These are phyloP conservation scores for Pteruthius melanotis DNA, from an alignment of 2,113 vertebrate genomes.

Conservation along the genomic window DNA sequence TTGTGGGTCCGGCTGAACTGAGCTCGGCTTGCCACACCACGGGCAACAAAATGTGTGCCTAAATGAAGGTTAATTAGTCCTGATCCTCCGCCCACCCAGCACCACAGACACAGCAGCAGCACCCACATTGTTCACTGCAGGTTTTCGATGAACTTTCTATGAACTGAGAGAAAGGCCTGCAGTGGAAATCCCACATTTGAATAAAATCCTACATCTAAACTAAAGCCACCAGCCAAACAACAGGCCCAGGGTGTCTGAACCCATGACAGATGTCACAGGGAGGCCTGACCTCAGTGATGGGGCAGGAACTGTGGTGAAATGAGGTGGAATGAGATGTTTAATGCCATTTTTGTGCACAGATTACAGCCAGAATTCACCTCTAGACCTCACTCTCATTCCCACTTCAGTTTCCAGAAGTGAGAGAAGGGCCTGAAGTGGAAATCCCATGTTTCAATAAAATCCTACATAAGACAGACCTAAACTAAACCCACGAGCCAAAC, in stretches of 20 bases:
- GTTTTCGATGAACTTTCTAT: not conserved
- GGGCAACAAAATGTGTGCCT: not conserved
- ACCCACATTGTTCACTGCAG: fast-evolving
- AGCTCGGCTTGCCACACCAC: not conserved
- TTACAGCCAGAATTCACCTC: not conserved
- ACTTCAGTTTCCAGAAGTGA: not conserved
- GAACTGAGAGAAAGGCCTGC: not conserved
- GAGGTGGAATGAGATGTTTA: not conserved
- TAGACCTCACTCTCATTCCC: not conserved
- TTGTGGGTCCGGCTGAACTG: not conserved
- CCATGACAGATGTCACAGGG: fast-evolving
- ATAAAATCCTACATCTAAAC: not conserved
- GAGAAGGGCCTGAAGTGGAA: not conserved
- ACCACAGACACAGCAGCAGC: not conserved
- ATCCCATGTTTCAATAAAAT: not conserved
- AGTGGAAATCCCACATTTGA: not conserved
- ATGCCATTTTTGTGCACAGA: not conserved
- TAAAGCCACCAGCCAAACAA: not conserved
- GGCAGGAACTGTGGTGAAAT: not conserved
- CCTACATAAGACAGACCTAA: not conserved
- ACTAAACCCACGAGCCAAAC: not conserved
- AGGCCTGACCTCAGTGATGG: not conserved
- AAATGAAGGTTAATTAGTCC: not conserved
- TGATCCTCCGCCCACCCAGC: not conserved
- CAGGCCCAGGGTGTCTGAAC: not conserved